Base-by-base conservation (phyloP, 2,888 invertebrate species). In the Lampropteryx suffumata region DNA sequence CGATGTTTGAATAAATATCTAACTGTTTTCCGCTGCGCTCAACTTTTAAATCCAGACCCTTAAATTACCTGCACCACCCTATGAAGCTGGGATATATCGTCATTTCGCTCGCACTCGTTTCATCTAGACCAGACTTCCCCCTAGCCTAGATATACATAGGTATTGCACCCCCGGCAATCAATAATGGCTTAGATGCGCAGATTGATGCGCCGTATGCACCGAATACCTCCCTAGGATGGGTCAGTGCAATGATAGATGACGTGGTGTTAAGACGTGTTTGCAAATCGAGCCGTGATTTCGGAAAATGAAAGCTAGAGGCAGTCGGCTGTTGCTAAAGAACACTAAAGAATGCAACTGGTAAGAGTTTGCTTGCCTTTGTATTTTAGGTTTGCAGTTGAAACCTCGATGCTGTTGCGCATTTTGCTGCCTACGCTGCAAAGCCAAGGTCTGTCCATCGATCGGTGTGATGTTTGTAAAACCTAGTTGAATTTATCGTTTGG, bases 151-250 rank as follows among this genome's bases (percentile, higher is more conserved):
- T 57, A 37, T n/a, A n/a, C n/a, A n/a, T 41, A 53, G 21, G 26
- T 43, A 37, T 46, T 46, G 30, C 45, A 50, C n/a, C 39, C 27
- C 21, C 9, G n/a, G 33, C 27, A 55, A 59, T 55, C 58, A 53
- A 59, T 59, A 59, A 50, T 36, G 17, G 36, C 39, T 45, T 33
- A 32, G 44, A 41, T 55, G 58, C 58, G 58, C 58, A 40, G 55
- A 53, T 48, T 48, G 44, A 53, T 55, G 53, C 55, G 58, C 53
- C 14, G 37, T 37, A 43, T 59, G 53, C 58, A 59, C 50, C 50
- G 30, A 17, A 34, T 44, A 34, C 37, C 21, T 43, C 35, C 45
- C 27, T 2, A 17, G 41, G 34, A 28, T 33, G 17, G 28, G 30
- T 28, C 50, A 58, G 44, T 59, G 55, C 58, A 48, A 34, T 50